Percentiles rank a stretch among this genome's conserved stretches.
phyloP scores from a whole-genome alignment of 2,113 vertebrate species.

The Pipa parva region DNA sequence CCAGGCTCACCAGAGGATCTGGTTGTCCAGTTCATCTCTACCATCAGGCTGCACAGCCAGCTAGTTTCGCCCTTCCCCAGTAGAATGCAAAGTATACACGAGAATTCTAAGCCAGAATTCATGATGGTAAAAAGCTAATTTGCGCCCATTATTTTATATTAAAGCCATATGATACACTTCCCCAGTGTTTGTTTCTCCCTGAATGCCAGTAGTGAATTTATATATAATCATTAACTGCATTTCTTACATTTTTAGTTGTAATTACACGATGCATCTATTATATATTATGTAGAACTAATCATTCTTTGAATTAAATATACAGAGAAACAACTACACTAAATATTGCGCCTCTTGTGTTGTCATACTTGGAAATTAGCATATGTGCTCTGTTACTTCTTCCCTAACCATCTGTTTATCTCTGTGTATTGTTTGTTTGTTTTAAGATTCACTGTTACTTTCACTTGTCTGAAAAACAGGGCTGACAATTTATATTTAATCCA shows the following conservation, averaged over 20 bases:
- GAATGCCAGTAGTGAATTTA: neutral
- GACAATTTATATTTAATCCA: constrained; percentile 41
- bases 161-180: too few species aligned
- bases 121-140: too few species aligned
- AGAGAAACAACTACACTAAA: constrained; percentile 24
- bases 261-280: constrained; percentile 22
- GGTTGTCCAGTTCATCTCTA: too few species aligned
- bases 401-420: constrained; percentile 40
- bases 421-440: constrained; percentile 41
- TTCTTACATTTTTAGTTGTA: constrained; percentile 15
- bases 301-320: constrained; percentile 33
- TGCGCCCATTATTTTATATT: too few species aligned
- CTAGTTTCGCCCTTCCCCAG: too few species aligned
- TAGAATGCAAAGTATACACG: too few species aligned
- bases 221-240: constrained; percentile 11
- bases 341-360: constrained; percentile 32
- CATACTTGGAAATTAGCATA: constrained; percentile 40
- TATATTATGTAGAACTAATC: constrained; percentile 29
- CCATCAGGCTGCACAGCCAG: too few species aligned
- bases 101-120: too few species aligned
- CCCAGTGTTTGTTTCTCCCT: too few species aligned
- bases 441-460: constrained; percentile 36
- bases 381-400: constrained; percentile 23
- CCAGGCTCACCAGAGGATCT: too few species aligned
- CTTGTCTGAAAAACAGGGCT: constrained; percentile 33